phyloP scores from a whole-genome alignment of 2,797 vertebrate species.

The Thamnophis elegans region DNA sequence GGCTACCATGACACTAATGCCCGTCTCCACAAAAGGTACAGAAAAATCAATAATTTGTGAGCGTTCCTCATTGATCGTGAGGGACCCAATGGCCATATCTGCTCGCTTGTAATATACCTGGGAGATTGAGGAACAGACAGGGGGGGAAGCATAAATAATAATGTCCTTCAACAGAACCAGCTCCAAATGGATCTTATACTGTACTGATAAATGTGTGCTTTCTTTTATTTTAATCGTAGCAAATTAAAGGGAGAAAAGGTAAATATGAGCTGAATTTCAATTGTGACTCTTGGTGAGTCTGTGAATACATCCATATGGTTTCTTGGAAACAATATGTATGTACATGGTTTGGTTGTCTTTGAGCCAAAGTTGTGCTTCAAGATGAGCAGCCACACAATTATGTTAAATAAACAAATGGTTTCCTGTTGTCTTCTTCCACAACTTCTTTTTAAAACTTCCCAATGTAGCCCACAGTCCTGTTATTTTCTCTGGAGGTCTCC shows the following conservation, averaged over 20 bases:
- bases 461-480: background rate
- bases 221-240: background rate
- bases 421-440: background rate
- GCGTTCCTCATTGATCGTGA: conserved; percentile 97
- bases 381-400: background rate
- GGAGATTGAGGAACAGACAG: background rate
- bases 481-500: background rate
- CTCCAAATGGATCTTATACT: background rate
- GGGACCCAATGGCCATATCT: conserved; percentile 97
- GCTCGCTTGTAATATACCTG: conserved; percentile 95
- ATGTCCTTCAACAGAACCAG: background rate
- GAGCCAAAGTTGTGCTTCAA: background rate
- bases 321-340: background rate
- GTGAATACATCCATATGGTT: background rate
- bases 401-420: background rate
- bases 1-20: conserved; percentile 98
- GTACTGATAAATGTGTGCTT: background rate
- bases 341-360: background rate
- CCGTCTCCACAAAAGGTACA: conserved; percentile 95
- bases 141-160: background rate
- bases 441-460: background rate
- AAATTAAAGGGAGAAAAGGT: background rate
- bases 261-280: background rate
- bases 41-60: conserved; percentile 98
- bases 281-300: background rate